Evolutionary conservation across 2,888 invertebrate genomes (phyloP).

Genomic region (Aleiodes leptofemur): DNA sequence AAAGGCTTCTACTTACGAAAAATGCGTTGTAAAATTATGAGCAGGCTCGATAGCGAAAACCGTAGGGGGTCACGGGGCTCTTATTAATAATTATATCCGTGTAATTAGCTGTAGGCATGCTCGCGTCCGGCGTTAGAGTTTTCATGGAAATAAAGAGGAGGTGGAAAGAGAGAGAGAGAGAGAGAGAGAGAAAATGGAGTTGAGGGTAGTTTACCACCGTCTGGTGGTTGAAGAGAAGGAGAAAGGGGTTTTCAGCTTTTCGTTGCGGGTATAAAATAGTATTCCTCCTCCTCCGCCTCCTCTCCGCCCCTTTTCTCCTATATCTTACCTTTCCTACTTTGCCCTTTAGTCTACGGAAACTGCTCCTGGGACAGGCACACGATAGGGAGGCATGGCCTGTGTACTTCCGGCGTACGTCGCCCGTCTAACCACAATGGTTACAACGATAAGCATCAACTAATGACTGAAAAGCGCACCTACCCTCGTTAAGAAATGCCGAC

Average conservation of each 20-base stretch:
- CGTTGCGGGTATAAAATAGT: constrained; percentile 40
- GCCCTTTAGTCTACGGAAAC: constrained; percentile 2
- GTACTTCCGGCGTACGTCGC: constrained; percentile 52
- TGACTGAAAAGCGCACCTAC: constrained; percentile 67
- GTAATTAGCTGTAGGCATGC: constrained; percentile 58
- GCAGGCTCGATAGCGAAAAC: constrained; percentile 44
- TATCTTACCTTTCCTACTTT: too few species aligned
- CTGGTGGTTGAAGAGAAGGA: constrained; percentile 24
- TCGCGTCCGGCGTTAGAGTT: constrained; percentile 43
- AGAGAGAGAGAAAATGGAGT: constrained; percentile 5
- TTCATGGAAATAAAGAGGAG: constrained; percentile 12
- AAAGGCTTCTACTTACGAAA: constrained; percentile 50
- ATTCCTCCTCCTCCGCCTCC: constrained; percentile 23
- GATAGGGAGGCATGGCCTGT: constrained; percentile 43
- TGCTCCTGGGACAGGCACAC: constrained; percentile 31
- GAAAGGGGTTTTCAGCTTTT: constrained; percentile 34
- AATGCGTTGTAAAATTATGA: constrained; percentile 42
- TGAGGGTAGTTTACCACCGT: constrained; percentile 40
- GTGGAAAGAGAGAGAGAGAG: neutral
- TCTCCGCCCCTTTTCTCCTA: neutral
- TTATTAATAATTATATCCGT: constrained; percentile 61
- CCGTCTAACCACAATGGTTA: constrained; percentile 69
- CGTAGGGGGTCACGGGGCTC: constrained; percentile 47
- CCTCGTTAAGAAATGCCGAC: constrained; percentile 71
- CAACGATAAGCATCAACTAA: constrained; percentile 69